Conservation (phyloP, 2,888 invertebrate species). For the Mythimna loreyi region DNA sequence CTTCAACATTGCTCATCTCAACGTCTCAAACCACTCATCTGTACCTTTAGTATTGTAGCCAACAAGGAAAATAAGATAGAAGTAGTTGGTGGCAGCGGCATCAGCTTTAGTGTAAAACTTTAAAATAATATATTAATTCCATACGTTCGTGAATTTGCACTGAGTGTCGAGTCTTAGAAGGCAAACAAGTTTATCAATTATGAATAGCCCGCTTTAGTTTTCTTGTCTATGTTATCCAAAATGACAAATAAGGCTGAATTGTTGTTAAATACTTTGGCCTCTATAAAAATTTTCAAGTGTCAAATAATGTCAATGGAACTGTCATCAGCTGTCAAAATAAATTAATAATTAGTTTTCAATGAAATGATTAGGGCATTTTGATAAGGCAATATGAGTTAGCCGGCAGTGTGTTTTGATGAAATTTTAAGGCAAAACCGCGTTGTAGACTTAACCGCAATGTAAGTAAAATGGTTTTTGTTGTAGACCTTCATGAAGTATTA, state of each 20-base stretch:
- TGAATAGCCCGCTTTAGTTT: neutral
- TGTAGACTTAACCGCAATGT: conserved; percentile 42
- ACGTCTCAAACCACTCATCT: too few relatives aligned
- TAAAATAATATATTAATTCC: too few relatives aligned
- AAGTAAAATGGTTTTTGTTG: conserved; percentile 19
- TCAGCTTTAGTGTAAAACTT: too few relatives aligned
- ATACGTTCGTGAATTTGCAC: neutral
- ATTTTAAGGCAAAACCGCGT: conserved; percentile 45
- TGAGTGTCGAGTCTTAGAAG: neutral
- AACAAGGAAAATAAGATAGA: too few relatives aligned
- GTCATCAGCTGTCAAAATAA: conserved; percentile 56
- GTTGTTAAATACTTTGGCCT: neutral
- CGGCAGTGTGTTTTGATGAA: conserved; percentile 62
- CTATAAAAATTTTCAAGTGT: neutral
- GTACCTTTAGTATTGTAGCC: too few relatives aligned
- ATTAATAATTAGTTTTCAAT: conserved; percentile 22
- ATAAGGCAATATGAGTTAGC: conserved; percentile 63
- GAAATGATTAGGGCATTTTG: conserved; percentile 71
- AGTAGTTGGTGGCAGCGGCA: too few relatives aligned
- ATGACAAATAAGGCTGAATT: neutral
- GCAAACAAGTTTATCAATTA: neutral
- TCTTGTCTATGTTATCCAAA: neutral
- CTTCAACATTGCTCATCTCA: too few relatives aligned
- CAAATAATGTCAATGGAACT: conserved; percentile 27
- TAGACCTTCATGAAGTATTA: neutral